These are phyloP conservation scores for Entosphenus tridentatus DNA, from an alignment of 2,113 vertebrate species.

Conservation along the genomic window DNA sequence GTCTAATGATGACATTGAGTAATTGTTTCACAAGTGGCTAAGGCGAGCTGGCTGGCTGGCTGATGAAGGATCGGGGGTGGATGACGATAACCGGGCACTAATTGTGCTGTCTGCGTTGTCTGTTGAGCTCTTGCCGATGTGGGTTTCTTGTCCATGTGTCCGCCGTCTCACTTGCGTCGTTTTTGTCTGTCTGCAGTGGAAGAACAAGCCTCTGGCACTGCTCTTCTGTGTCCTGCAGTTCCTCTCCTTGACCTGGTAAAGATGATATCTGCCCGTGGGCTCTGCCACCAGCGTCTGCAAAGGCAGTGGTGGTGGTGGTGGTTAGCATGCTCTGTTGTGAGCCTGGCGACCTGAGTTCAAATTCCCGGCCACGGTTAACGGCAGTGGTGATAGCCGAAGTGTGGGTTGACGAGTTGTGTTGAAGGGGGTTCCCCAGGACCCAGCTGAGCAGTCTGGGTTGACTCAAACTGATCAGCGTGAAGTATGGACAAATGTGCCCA, in stretches of 20 bases:
- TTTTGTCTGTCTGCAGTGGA: neutral
- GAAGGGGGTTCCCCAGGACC: neutral
- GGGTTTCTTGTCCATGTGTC: neutral
- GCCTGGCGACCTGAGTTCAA: no score
- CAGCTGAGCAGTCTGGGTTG: neutral
- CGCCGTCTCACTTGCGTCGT: neutral
- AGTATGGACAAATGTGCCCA: no score
- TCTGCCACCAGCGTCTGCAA: neutral
- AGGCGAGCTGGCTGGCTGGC: no score
- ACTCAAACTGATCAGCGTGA: no score
- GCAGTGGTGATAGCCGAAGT: neutral
- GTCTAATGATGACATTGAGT: no score
- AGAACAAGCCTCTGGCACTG: constrained; percentile 5
- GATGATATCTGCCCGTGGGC: neutral
- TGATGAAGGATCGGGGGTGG: no score
- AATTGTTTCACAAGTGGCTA: no score
- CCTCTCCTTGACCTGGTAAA: neutral
- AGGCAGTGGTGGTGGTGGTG: neutral
- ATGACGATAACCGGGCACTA: neutral
- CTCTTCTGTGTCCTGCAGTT: constrained; percentile 3
- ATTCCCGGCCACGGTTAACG: no score
- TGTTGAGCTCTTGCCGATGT: neutral
- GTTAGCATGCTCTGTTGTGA: neutral
- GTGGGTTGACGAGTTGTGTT: neutral
- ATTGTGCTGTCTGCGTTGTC: neutral